Conservation (phyloP, 2,113 vertebrate genomes). For the Malurus cyaneus region DNA sequence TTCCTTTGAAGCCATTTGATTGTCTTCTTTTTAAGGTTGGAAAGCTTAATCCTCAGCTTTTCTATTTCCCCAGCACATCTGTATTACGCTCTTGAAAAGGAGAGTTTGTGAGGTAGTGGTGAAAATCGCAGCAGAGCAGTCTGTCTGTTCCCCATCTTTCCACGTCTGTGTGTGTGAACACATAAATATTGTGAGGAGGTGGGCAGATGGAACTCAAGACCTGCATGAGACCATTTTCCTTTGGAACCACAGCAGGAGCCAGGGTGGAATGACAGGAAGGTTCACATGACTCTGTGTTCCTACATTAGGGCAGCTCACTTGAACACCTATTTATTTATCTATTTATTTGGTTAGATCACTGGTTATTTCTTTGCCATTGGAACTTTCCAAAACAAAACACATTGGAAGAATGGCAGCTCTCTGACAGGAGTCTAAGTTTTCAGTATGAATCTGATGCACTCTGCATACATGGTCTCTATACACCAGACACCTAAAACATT, state of each 20-base stretch:
- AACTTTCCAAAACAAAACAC: neutral
- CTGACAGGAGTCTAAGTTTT: neutral
- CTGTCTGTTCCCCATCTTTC: neutral
- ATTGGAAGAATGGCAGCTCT: neutral
- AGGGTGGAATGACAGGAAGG: neutral
- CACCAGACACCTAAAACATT: neutral
- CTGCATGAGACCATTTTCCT: neutral
- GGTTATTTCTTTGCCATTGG: neutral
- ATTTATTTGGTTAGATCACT: neutral
- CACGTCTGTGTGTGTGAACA: no score
- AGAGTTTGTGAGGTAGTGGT: neutral
- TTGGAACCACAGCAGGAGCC: neutral
- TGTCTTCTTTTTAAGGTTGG: neutral
- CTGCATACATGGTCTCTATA: rapidly evolving
- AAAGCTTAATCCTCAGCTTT: neutral
- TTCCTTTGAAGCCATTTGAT: neutral
- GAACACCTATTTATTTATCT: neutral
- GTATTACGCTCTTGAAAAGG: neutral
- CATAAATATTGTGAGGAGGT: neutral
- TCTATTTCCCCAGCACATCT: neutral
- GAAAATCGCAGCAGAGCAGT: neutral
- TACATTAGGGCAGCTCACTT: neutral
- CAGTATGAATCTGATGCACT: neutral
- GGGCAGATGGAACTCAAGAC: neutral
- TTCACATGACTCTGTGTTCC: neutral